Evolutionary conservation across 2,888 invertebrate species (phyloP), one percentile per base, ranked within the genome.

Genomic region (Dryobotodes eremita): DNA sequence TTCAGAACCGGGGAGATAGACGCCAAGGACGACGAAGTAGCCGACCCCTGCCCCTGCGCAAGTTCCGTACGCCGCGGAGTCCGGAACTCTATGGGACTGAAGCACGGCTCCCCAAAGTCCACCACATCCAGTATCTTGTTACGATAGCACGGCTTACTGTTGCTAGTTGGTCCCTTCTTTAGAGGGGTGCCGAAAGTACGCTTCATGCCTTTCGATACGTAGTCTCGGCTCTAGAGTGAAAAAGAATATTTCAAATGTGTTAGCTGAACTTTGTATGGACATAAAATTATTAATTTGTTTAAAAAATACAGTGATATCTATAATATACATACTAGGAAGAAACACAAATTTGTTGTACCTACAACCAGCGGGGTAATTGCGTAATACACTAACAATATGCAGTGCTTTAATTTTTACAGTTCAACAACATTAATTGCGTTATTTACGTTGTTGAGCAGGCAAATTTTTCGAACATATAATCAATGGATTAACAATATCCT

Each of bases 181-280:
- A 95, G 78, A 0, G 97, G 97, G 0, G 96, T 96, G 3, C 94
- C 96, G 79, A 96, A 97, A 31, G 95, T 95, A 42, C 97, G 95
- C 85, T 95, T 95, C 95, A 97, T 95, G 1, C 95, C 96, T 86
- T 95, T 95, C 1, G 93, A 85, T 11, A 93, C 93, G 62, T 92
- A 84, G 78, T 95, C 93, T 17, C 90, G 92, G 83, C 94, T 93
- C 96, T 96, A 90, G 15, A 74, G 4, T 23, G 20, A 66, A 75
- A 64, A 42, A 50, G 0, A 42, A 69, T 64, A 15, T 42, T 62
- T 62, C 7, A 46, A 53, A 26, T 65, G 3, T 23, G 15, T 42
- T 74, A 31, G 0, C 23, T 62, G 13, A 23, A 69, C 10, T 20
- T 53, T 59, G 42, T 42, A 42, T 42, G 5, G 42, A 42, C 2